A percentile compares a stretch with the other conserved stretches of the same genome.
Evolutionary conservation across 2,113 vertebrate genomes (phyloP).

Genomic region (Crotophaga sulcirostris): DNA sequence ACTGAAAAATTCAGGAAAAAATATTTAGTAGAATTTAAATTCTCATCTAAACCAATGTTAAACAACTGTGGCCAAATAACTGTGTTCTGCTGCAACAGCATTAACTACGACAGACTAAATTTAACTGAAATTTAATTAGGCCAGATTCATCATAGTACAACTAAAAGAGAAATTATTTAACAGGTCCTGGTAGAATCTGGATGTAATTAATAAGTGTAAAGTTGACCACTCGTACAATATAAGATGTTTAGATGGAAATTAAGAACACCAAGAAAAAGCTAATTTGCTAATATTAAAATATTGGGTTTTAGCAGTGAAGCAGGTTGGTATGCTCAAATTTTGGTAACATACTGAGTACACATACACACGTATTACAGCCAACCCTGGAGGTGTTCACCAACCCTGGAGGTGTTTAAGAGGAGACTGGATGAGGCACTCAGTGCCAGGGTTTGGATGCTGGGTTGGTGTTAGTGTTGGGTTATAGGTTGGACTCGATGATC

Average conservation of each 20-base stretch:
- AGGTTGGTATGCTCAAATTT: not conserved
- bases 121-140: constrained; percentile 43
- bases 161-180: constrained; percentile 45
- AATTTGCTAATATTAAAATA: not conserved
- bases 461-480: too few relatives aligned
- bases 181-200: not conserved
- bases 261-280: not conserved
- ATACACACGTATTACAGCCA: accelerated
- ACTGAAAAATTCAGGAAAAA: not conserved
- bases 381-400: too few relatives aligned
- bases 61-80: constrained; percentile 9
- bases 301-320: not conserved
- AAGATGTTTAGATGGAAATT: not conserved
- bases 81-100: not conserved
- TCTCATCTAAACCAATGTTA: not conserved
- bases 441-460: too few relatives aligned
- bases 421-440: too few relatives aligned
- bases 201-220: constrained; percentile 25
- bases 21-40: not conserved
- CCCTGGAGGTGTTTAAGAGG: too few relatives aligned
- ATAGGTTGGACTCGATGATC: too few relatives aligned
- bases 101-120: constrained; percentile 27
- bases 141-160: not conserved
- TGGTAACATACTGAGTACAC: not conserved
- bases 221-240: not conserved